phyloP scores from a whole-genome alignment of 2,888 invertebrate species.

The Lepidochrysops patricia region DNA sequence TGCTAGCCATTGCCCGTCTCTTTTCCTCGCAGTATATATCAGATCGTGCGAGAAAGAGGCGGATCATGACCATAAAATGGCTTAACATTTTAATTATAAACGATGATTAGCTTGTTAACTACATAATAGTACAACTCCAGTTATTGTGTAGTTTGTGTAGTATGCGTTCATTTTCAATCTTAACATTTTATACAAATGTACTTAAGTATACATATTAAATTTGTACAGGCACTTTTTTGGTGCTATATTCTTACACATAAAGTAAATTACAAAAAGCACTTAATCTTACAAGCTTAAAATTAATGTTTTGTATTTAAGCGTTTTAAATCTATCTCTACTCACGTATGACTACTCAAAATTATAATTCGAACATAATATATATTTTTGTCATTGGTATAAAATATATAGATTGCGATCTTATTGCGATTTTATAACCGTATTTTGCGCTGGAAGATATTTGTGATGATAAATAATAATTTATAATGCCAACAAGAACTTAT shows the following conservation, averaged over 20 bases:
- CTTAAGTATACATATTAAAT: constrained; percentile 7
- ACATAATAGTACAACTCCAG: constrained; percentile 48
- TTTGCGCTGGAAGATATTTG: constrained; percentile 53
- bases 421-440: constrained; percentile 58
- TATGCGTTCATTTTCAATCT: constrained; percentile 4
- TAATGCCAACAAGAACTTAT: constrained; percentile 33
- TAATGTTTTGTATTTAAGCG: constrained; percentile 49
- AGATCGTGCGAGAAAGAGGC: not conserved
- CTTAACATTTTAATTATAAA: not conserved
- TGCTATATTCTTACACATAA: constrained; percentile 22
- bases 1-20: not conserved
- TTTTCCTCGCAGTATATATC: not conserved
- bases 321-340: constrained; percentile 37
- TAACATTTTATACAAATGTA: not conserved
- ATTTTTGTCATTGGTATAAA: constrained; percentile 49
- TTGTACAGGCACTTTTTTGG: constrained; percentile 25
- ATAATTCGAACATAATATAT: constrained; percentile 48
- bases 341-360: constrained; percentile 14
- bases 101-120: not conserved
- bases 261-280: constrained; percentile 10
- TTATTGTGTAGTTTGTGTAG: constrained; percentile 32
- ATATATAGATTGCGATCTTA: constrained; percentile 57
- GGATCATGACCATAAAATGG: not conserved
- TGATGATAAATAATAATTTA: constrained; percentile 37
- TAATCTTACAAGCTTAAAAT: constrained; percentile 23